Percentiles rank a stretch among this genome's conserved stretches.
These are phyloP conservation scores for Apocheima hispidaria DNA, from an alignment of 2,888 invertebrate genomes.

Conservation along the genomic window DNA sequence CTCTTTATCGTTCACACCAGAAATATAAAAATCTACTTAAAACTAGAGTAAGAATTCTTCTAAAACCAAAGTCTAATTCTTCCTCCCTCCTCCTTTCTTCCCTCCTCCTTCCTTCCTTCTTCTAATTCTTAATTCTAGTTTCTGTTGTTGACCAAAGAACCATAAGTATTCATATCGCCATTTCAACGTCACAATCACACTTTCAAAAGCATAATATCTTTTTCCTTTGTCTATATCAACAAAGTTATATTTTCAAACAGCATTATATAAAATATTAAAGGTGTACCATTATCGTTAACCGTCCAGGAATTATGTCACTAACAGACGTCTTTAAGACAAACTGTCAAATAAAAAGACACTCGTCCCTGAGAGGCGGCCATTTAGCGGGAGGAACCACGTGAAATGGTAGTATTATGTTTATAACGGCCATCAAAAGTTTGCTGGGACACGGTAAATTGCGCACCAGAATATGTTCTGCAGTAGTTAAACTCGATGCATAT, in stretches of 20 bases:
- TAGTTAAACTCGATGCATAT: neutral
- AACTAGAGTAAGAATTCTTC: no score
- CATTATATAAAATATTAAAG: slow-evolving; percentile 50
- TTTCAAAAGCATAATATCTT: neutral
- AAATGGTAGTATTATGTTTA: slow-evolving; percentile 70
- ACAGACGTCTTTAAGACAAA: slow-evolving; percentile 62
- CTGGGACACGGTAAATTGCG: slow-evolving; percentile 15
- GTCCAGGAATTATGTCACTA: slow-evolving; percentile 58
- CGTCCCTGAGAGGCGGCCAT: slow-evolving; percentile 47
- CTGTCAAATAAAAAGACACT: slow-evolving; percentile 64
- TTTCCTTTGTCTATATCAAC: neutral
- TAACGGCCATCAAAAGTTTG: slow-evolving; percentile 64
- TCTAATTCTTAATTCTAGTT: no score
- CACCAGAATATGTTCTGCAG: slow-evolving; percentile 9
- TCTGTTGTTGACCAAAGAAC: no score
- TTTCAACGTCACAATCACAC: no score
- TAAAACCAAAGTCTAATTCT: no score
- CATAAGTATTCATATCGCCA: no score
- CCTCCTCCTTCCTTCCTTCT: no score
- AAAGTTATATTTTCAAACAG: slow-evolving; percentile 13
- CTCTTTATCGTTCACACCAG: no score
- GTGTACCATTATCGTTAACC: slow-evolving; percentile 55
- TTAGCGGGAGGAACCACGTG: slow-evolving; percentile 46
- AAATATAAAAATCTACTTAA: no score
- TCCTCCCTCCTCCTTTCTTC: no score